These are phyloP conservation scores for Kryptopterus vitreolus DNA, from an alignment of 2,797 vertebrate genomes.

Conservation along the genomic window DNA sequence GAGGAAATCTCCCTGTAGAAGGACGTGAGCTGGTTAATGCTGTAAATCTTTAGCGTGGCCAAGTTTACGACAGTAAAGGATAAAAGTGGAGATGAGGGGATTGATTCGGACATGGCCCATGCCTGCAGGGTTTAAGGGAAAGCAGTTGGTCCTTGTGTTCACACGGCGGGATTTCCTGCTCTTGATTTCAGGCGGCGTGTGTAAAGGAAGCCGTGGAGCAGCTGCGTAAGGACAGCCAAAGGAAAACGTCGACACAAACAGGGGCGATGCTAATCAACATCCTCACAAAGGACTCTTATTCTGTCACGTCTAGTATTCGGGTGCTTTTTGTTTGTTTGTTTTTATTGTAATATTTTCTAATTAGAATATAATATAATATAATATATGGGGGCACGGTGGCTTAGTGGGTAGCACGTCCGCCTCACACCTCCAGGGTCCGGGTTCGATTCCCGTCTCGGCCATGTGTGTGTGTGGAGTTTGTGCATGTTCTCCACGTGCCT, in stretches of 20 bases:
- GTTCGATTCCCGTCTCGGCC: too few relatives aligned
- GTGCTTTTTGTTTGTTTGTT: background rate
- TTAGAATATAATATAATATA: too few relatives aligned
- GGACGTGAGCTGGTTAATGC: constrained; percentile 60
- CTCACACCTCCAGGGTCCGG: too few relatives aligned
- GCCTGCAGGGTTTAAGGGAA: constrained; percentile 59
- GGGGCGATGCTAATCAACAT: background rate
- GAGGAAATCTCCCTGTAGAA: constrained; percentile 62
- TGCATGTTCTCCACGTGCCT: too few relatives aligned
- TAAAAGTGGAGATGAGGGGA: constrained; percentile 67
- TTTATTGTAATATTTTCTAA: constrained; percentile 1
- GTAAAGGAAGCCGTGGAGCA: constrained; percentile 54
- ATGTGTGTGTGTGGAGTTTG: too few relatives aligned
- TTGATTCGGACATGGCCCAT: constrained; percentile 68
- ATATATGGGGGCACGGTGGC: background rate
- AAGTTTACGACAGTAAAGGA: constrained; percentile 74
- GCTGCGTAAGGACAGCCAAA: constrained; percentile 52
- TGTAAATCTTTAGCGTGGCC: constrained; percentile 69
- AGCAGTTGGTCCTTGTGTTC: constrained; percentile 49
- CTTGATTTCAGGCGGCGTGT: constrained; percentile 60
- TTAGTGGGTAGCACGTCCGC: too few relatives aligned
- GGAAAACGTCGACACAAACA: background rate
- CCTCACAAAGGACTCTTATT: background rate
- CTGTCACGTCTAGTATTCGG: background rate
- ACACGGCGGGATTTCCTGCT: constrained; percentile 59